A percentile compares a stretch with the other conserved stretches of the same genome.
These are phyloP conservation scores for Hydractinia symbiolongicarpus DNA, from an alignment of 30 jellyfish, hydroid and myxozoan species.

Conservation along the genomic window DNA sequence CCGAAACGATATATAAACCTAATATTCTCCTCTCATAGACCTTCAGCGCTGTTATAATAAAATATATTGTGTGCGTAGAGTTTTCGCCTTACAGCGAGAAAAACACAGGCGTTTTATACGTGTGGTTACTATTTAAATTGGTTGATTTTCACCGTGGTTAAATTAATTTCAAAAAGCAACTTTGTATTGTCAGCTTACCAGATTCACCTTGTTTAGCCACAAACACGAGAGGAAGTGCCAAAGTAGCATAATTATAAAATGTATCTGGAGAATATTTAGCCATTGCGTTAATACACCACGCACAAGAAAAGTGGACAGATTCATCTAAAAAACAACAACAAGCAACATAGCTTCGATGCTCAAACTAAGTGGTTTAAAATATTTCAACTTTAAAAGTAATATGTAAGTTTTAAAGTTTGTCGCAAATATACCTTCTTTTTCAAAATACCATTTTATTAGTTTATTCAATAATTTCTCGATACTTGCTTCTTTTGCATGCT, in stretches of 20 bases:
- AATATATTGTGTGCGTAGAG: too few relatives aligned
- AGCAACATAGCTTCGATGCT: too few relatives aligned
- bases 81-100: too few relatives aligned
- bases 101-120: too few relatives aligned
- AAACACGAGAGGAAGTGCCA: constrained; percentile 58
- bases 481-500: constrained; percentile 75
- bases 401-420: not conserved
- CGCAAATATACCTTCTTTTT: constrained; percentile 50
- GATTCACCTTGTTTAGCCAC: constrained; percentile 62
- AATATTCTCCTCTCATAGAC: too few relatives aligned
- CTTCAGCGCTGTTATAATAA: too few relatives aligned
- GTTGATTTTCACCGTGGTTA: not conserved
- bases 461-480: constrained; percentile 52
- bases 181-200: not conserved
- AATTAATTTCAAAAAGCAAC: too few relatives aligned
- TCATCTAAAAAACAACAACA: constrained; percentile 41
- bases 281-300: constrained; percentile 70
- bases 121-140: constrained; percentile 11
- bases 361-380: not conserved
- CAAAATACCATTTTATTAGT: constrained; percentile 55
- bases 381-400: not conserved
- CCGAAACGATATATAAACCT: too few relatives aligned
- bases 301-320: constrained; percentile 52
- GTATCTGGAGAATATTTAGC: constrained; percentile 65
- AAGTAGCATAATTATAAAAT: constrained; percentile 41